Conservation (phyloP, 2,797 vertebrate species). For the Lagocephalus sceleratus region DNA sequence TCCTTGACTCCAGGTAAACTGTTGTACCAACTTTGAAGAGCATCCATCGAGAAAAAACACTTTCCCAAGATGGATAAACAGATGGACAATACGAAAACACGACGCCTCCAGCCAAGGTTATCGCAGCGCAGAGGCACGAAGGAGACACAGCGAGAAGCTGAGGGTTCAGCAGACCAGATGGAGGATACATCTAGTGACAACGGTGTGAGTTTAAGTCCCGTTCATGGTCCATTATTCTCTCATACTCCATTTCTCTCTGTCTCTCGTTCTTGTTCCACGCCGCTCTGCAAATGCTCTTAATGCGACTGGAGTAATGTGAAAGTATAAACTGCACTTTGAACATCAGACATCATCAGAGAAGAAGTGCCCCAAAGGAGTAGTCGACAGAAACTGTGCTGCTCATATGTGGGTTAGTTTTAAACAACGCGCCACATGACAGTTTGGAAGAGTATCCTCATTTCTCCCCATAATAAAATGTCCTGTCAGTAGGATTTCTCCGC, state of each 20-base stretch:
- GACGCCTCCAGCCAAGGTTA: conserved; percentile 25
- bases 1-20: not conserved
- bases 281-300: not conserved
- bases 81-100: not conserved
- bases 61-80: not conserved
- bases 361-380: conserved; percentile 5
- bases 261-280: conserved; percentile 2
- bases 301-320: conserved; percentile 29
- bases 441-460: not conserved
- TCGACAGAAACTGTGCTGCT: conserved; percentile 6
- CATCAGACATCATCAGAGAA: conserved; percentile 28
- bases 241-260: conserved; percentile 15
- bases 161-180: conserved; percentile 21
- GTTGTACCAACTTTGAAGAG: not conserved
- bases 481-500: not conserved
- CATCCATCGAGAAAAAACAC: not conserved
- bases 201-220: conserved; percentile 19
- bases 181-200: conserved; percentile 19
- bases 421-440: conserved; percentile 5
- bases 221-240: conserved; percentile 33
- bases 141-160: conserved; percentile 14
- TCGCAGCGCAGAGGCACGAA: conserved; percentile 20
- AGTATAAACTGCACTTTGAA: conserved; percentile 23
- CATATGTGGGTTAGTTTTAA: conserved; percentile 18
- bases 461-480: not conserved